Evolutionary conservation across 2,797 vertebrate genomes (phyloP).

Genomic region (Urophycis tenuis): DNA sequence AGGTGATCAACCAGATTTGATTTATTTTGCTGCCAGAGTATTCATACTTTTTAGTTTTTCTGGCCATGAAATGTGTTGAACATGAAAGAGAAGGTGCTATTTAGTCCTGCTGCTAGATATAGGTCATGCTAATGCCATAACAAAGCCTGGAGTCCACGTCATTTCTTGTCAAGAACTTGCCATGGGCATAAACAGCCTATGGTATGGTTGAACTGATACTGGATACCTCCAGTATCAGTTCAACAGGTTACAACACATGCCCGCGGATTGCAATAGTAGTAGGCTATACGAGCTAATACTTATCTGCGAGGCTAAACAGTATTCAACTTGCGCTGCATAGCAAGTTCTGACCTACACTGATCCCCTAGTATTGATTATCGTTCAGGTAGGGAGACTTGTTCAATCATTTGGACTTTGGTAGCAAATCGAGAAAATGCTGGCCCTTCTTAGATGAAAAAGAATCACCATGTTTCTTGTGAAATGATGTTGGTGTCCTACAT

Average conservation of each 20-base stretch:
- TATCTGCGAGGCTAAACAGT: neutral
- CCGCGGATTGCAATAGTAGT: neutral
- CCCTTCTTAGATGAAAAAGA: neutral
- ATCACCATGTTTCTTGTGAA: neutral
- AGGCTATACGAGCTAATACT: neutral
- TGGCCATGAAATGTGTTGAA: neutral
- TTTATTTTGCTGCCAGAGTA: neutral
- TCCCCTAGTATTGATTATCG: neutral
- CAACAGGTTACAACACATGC: neutral
- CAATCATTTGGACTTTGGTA: neutral
- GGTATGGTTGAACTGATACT: neutral
- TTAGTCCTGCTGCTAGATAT: neutral
- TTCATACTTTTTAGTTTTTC: neutral
- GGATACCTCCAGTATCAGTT: neutral
- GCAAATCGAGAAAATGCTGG: neutral
- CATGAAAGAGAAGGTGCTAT: neutral
- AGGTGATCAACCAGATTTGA: neutral
- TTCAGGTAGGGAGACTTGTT: neutral
- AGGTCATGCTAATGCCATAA: neutral
- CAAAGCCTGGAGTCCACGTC: neutral
- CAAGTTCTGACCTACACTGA: neutral
- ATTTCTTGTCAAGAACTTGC: neutral
- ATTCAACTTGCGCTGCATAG: neutral
- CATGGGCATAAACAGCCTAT: neutral
- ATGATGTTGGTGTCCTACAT: neutral